Percentiles rank a stretch among this genome's conserved stretches.
phyloP scores from a whole-genome alignment of 2,113 vertebrate genomes.

The Mesocricetus auratus region DNA sequence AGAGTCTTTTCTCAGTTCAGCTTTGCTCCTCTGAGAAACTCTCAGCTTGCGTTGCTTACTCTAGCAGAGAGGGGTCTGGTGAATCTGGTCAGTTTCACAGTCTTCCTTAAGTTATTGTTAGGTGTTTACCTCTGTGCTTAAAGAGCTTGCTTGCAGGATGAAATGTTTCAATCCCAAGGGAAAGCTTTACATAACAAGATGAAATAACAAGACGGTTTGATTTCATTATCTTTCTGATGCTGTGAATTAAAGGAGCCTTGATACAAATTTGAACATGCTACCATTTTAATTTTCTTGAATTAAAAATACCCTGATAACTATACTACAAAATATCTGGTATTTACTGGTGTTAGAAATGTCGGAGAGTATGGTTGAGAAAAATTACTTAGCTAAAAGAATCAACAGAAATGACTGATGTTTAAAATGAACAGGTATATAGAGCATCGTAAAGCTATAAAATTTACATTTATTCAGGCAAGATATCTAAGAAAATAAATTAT shows the following conservation, averaged over 20 bases:
- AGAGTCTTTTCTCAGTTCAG: background rate
- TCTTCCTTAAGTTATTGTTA: background rate
- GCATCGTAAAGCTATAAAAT: background rate
- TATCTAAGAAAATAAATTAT: background rate
- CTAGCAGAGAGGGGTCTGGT: background rate
- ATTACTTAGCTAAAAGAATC: background rate
- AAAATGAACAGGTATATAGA: background rate
- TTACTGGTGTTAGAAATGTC: conserved; percentile 37
- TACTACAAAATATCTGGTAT: background rate
- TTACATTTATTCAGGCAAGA: background rate
- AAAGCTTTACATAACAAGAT: background rate
- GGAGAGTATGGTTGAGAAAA: background rate
- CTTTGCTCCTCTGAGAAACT: background rate
- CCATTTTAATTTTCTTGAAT: conserved; percentile 73
- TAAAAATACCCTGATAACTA: conserved; percentile 74
- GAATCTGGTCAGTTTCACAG: background rate
- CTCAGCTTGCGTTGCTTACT: background rate
- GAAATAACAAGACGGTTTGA: conserved; percentile 41
- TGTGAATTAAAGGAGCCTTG: conserved; percentile 77
- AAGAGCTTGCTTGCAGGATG: background rate
- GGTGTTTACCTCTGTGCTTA: background rate
- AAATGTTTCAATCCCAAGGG: background rate
- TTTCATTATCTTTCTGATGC: conserved; percentile 77
- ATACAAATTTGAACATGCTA: conserved; percentile 79
- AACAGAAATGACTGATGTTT: background rate